phyloP scores from a whole-genome alignment of 2,797 vertebrate species.

The Lacerta agilis region DNA sequence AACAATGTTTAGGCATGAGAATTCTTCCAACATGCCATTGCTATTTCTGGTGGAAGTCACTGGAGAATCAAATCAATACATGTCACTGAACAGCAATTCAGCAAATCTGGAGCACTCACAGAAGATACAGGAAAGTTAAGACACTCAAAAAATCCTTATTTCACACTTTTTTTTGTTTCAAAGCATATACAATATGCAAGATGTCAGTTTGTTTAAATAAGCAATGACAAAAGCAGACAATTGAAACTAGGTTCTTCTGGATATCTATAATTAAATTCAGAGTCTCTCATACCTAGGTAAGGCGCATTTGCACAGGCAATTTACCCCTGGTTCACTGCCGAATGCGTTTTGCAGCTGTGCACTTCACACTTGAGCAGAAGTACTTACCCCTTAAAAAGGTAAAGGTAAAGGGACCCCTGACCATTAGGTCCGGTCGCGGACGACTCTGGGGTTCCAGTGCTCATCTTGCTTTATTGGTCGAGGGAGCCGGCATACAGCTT shows the following conservation, averaged over 20 bases:
- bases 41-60: background rate
- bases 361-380: background rate
- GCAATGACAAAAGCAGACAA: conserved; percentile 10
- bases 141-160: conserved; percentile 15
- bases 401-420: too few relatives aligned
- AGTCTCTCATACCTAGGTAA: conserved; percentile 27
- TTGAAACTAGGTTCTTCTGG: background rate
- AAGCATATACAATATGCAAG: conserved; percentile 11
- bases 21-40: background rate
- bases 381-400: background rate
- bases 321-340: background rate
- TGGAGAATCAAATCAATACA: background rate
- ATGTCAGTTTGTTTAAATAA: background rate
- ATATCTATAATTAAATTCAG: conserved; percentile 5
- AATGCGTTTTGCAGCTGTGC: background rate
- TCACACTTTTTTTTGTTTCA: conserved; percentile 28
- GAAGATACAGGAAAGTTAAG: conserved; percentile 12
- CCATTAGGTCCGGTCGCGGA: too few relatives aligned
- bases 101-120: background rate
- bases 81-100: background rate
- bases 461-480: too few relatives aligned
- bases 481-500: too few relatives aligned
- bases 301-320: background rate
- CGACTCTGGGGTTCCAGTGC: too few relatives aligned
- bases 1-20: background rate